These are phyloP conservation scores for Leptinotarsa juncta DNA, from an alignment of 2,888 invertebrate species.

Conservation along the genomic window DNA sequence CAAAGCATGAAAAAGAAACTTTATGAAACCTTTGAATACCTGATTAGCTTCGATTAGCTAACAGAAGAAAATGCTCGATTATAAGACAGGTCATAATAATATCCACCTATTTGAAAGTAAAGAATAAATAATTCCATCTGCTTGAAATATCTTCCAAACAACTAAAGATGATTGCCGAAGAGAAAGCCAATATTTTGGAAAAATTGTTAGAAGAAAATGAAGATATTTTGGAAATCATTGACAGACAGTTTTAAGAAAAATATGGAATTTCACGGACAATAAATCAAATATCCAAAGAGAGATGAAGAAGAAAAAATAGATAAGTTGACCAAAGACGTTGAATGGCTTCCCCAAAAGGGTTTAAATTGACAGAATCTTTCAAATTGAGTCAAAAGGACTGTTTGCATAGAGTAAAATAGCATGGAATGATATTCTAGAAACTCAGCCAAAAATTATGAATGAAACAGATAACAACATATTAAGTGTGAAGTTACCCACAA, in stretches of 20 bases:
- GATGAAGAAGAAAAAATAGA: slow-evolving; percentile 29
- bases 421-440: no score
- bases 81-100: slow-evolving; percentile 22
- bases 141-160: slow-evolving; percentile 30
- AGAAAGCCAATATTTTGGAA: slow-evolving; percentile 34
- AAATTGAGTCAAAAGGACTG: slow-evolving; percentile 48
- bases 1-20: slow-evolving; percentile 35
- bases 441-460: slow-evolving; percentile 48
- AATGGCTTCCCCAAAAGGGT: slow-evolving; percentile 36
- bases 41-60: slow-evolving; percentile 25
- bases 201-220: slow-evolving; percentile 38
- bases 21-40: slow-evolving; percentile 31
- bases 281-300: slow-evolving; percentile 31
- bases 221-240: slow-evolving; percentile 42
- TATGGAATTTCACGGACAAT: slow-evolving; percentile 32
- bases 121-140: slow-evolving; percentile 29
- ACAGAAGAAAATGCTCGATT: slow-evolving; percentile 32
- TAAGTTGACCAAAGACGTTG: slow-evolving; percentile 26
- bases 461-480: slow-evolving; percentile 48
- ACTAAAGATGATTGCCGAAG: slow-evolving; percentile 31
- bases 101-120: slow-evolving; percentile 33
- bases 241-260: slow-evolving; percentile 43
- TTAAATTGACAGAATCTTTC: slow-evolving; percentile 41
- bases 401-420: no score
- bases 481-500: no score